Evolutionary conservation across 2,888 invertebrate species (phyloP), one percentile per base, ranked within the genome.

Genomic region (Caradrina kadenii): DNA sequence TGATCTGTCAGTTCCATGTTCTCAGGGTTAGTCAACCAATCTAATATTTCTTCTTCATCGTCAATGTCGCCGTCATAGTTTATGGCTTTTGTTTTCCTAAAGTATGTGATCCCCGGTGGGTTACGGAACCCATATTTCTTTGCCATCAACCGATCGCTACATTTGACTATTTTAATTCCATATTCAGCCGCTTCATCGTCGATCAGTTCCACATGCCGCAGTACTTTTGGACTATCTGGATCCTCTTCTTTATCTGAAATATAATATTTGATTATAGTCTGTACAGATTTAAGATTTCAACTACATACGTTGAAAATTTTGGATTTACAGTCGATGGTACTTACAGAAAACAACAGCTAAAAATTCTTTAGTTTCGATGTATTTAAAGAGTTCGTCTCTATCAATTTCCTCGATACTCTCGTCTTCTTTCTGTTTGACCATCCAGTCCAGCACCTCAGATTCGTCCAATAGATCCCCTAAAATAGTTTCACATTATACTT

Each of bases 1-100:
- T 98, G 98, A 92, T 99, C 99, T 7, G 98, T 98, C 73, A 99
- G 96, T 92, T 99, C 99, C 99, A 99, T 99, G 85, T 99, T 99
- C 86, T 98, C 98, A 0, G 99, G 99, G 91, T 98, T 98, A 0
- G 99, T 99, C 17, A 99, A 93, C 99, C 99, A 99, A 89, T 99
- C 99, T 42, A 99, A 96, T 68, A 98, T 96, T 93, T 98, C 98
- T 90, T 98, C 98, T 86, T 98, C 98, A 84, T 98, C 98, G 85
- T 98, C 98, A 75, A 99, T 98, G 86, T 99, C 99, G 17, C 99
- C 99, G 86, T 99, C 99, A 88, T 99, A 99, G 89, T 98, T 98
- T 19, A 99, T 98, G 76, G 97, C 97, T 94, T 99, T 98, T 22
- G 96, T 98, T 93, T 98, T 98, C 66, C 99, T 97, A 94, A 99